Conservation (phyloP, 2,113 vertebrate genomes). For the Euleptes europaea region DNA sequence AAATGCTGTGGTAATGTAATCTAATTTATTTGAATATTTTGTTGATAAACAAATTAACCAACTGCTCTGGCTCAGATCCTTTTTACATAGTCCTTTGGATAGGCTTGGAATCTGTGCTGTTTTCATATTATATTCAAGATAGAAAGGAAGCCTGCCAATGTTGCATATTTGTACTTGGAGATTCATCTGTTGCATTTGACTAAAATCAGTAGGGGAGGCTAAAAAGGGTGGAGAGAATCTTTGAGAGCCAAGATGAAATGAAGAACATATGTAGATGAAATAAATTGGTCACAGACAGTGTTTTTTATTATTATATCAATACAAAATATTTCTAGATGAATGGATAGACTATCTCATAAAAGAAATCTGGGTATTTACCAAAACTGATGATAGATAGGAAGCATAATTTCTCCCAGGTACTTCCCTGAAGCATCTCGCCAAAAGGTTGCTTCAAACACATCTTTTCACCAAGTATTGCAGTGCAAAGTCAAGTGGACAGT, state of each 20-base stretch:
- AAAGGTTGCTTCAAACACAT: neutral
- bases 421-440: neutral
- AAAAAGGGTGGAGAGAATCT: neutral
- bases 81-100: slow-evolving; percentile 19
- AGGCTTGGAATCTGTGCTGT: slow-evolving; percentile 45
- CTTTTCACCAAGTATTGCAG: neutral
- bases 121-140: slow-evolving; percentile 50
- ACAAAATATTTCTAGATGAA: neutral
- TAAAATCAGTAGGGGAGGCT: slow-evolving; percentile 32
- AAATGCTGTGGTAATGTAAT: neutral
- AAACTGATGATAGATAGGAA: neutral
- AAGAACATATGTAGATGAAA: slow-evolving; percentile 47
- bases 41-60: slow-evolving; percentile 55
- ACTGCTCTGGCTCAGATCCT: slow-evolving; percentile 51
- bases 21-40: slow-evolving; percentile 30
- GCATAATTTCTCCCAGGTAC: neutral
- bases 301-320: neutral
- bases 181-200: slow-evolving; percentile 58
- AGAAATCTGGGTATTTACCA: neutral
- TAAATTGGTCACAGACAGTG: neutral
- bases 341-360: neutral
- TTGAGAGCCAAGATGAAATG: slow-evolving; percentile 47
- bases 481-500: neutral
- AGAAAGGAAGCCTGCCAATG: slow-evolving; percentile 52
- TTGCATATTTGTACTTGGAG: slow-evolving; percentile 61